Evolutionary conservation across 2,113 vertebrate species (phyloP), one percentile per base, ranked within the genome.

Genomic region (Synodontis membranacea): DNA sequence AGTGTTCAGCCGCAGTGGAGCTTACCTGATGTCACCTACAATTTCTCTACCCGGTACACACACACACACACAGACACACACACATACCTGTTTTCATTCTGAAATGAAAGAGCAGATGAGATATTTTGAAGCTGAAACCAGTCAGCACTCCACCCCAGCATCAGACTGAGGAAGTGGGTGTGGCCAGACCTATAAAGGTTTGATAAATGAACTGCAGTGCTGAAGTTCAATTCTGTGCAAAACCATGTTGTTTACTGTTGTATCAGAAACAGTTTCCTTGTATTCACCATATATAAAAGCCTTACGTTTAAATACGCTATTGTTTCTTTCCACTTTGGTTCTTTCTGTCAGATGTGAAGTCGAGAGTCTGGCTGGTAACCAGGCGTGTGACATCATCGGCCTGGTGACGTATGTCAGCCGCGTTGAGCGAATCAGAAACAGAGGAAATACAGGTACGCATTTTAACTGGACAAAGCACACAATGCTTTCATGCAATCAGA

Each of bases 331-430:
- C 8, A 17, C 5, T 84, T 54, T 31, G 37, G 91, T 89, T 31
- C 88, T 14, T 93, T 91, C 75, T 91, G 5, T 44, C 34, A 99
- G 97, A 92, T 94, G 94, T 34, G 96, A 98, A 86, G 76, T 99
- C 81, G 94, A 96, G 58, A 86, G 84, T 12, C 81, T 97, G 23
- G 86, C 94, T 23, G 92, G 92, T 83, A 95, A 95, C 84, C 70
- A 91, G 79, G 93, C 94, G 42, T 97, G 96, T 92, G 97, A 99
- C 82, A 84, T 98, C 85, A 96, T 97, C 89, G 97, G 97, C 86
- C 88, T 98, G 89, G 96, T 98, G 46, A 96, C 94, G 0, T 99
- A 97, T 92, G 97, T 99, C 39, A 96, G 97, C 87, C 96, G 97
- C 44, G 94, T 95, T 68, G 96, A 99, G 90, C 90, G 96, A 91